These are phyloP conservation scores for Drosophila nigrodunni DNA, from an alignment of 1,140 invertebrate species.

Conservation along the genomic window DNA sequence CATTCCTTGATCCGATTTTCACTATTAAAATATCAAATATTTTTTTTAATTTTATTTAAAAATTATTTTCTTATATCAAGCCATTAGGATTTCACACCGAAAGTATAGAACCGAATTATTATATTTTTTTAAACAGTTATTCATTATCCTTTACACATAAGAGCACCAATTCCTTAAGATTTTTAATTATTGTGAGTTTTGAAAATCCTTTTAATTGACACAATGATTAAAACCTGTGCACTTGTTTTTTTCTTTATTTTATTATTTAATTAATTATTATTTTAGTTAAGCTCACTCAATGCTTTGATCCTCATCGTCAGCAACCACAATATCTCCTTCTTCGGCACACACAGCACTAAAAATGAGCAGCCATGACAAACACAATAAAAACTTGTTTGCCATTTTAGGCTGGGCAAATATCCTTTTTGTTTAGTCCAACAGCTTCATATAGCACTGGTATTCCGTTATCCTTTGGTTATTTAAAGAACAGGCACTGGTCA, in stretches of 20 bases:
- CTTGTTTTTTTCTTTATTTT: neutral
- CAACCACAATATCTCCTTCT: constrained; percentile 64
- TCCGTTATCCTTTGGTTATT: constrained; percentile 19
- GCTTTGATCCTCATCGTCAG: constrained; percentile 62
- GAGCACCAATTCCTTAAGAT: no score
- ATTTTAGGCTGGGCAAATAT: constrained; percentile 42
- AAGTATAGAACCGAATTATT: no score
- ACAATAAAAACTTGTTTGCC: constrained; percentile 47
- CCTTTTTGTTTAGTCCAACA: constrained; percentile 1
- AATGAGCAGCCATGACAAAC: constrained; percentile 43
- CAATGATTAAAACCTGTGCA: no score
- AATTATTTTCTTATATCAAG: no score
- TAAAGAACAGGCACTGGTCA: constrained; percentile 8
- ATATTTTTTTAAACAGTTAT: no score
- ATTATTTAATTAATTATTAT: neutral
- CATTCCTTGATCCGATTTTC: no score
- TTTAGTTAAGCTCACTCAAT: constrained; percentile 51
- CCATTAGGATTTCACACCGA: no score
- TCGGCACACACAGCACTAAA: constrained; percentile 42
- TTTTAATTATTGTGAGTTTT: no score
- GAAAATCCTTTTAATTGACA: no score
- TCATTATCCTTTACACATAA: no score
- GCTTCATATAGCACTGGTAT: constrained; percentile 43
- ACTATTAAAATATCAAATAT: no score
- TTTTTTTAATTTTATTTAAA: no score